A percentile compares a stretch with the other conserved stretches of the same genome.
phyloP scores from a whole-genome alignment of 2,888 invertebrate species.

The Acleris emargana region DNA sequence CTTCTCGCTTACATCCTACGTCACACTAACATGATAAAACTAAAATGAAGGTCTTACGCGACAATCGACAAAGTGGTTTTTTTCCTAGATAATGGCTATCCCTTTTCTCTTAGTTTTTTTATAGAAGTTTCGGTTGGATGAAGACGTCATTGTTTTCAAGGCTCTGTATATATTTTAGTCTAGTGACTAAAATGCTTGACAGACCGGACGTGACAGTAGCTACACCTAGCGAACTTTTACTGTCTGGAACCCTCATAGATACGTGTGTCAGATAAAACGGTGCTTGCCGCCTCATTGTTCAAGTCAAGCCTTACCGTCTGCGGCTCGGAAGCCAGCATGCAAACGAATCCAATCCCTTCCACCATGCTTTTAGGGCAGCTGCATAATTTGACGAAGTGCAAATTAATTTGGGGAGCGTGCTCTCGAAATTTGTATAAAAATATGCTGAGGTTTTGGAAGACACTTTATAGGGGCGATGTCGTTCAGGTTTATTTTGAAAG shows the following conservation, averaged over 20 bases:
- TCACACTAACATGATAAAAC: not conserved
- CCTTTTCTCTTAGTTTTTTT: not conserved
- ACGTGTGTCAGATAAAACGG: slow-evolving; percentile 32
- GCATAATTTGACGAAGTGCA: slow-evolving; percentile 18
- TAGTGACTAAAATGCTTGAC: slow-evolving; percentile 20
- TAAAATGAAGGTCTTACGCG: not conserved
- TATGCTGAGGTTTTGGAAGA: slow-evolving; percentile 22
- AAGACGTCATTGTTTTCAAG: not conserved
- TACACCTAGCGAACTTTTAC: slow-evolving; percentile 30
- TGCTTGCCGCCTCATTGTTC: slow-evolving; percentile 32
- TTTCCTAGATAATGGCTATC: not conserved
- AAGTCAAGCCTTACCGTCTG: slow-evolving; percentile 21
- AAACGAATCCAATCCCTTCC: slow-evolving; percentile 17
- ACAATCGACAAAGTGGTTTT: slow-evolving; percentile 1
- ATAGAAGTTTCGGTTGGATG: not conserved
- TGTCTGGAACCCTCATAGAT: slow-evolving; percentile 29
- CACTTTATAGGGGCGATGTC: not conserved
- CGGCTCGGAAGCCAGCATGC: slow-evolving; percentile 9
- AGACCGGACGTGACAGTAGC: slow-evolving; percentile 25
- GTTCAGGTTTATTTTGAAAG: slow-evolving; percentile 1
- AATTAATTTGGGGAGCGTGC: slow-evolving; percentile 3
- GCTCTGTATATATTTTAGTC: not conserved
- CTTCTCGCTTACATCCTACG: not conserved
- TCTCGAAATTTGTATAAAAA: slow-evolving; percentile 27
- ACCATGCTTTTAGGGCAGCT: slow-evolving; percentile 10